Evolutionary conservation across 2,797 vertebrate genomes (phyloP).

Genomic region (Danionella dracula): DNA sequence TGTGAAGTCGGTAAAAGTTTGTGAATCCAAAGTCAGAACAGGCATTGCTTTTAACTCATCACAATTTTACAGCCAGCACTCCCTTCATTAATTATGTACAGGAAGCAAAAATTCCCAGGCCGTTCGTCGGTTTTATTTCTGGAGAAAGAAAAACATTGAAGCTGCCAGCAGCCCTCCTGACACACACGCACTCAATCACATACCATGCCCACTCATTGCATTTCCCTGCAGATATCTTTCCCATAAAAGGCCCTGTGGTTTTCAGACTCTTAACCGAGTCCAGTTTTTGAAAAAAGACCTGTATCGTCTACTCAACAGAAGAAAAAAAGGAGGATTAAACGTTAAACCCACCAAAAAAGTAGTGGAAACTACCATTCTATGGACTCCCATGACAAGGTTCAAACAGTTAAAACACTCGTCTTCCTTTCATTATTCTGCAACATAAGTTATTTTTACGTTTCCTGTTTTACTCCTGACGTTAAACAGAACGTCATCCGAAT

Average conservation of each 20-base stretch:
- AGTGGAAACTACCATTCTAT: neutral
- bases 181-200: neutral
- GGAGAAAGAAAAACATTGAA: conserved; percentile 59
- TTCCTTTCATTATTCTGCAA: neutral
- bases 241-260: conserved; percentile 70
- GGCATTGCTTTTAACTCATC: neutral
- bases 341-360: neutral
- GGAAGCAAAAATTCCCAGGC: conserved; percentile 56
- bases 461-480: neutral
- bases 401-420: neutral
- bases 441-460: neutral
- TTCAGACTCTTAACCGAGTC: conserved; percentile 51
- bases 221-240: conserved; percentile 57
- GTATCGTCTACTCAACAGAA: conserved; percentile 3
- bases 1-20: no score
- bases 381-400: no score
- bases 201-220: conserved; percentile 51
- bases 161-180: conserved; percentile 54
- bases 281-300: conserved; percentile 24
- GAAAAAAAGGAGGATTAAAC: neutral
- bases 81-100: conserved; percentile 51
- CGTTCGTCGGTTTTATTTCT: conserved; percentile 62
- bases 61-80: conserved; percentile 29
- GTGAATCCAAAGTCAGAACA: no score
- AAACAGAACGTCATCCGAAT: neutral